A percentile compares a stretch with the other conserved stretches of the same genome.
phyloP scores from a whole-genome alignment of 2,888 invertebrate genomes.

The Plebejus anna region DNA sequence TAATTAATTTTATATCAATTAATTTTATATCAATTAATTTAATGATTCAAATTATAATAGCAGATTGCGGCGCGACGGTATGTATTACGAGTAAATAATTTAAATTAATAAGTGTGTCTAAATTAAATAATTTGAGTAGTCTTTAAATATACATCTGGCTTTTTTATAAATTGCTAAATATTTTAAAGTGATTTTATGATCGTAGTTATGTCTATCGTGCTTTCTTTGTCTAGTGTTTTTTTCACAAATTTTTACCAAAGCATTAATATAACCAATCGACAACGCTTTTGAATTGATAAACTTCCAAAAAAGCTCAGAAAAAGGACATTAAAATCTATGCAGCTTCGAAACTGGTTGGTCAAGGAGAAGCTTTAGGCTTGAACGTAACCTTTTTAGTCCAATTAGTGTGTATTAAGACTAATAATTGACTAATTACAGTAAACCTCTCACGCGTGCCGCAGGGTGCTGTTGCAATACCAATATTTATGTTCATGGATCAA shows the following conservation, averaged over 20 bases:
- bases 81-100: constrained; percentile 6
- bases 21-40: constrained; percentile 8
- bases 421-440: constrained; percentile 17
- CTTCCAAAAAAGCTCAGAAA: background rate
- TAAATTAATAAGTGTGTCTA: background rate
- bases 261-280: too few relatives aligned
- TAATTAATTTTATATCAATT: constrained; percentile 7
- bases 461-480: constrained; percentile 1
- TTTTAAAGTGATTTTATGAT: too few relatives aligned
- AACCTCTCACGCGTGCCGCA: constrained; percentile 10
- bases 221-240: too few relatives aligned
- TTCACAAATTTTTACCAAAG: too few relatives aligned
- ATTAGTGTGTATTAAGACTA: constrained; percentile 23
- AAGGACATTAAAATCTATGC: background rate
- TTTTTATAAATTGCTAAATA: too few relatives aligned
- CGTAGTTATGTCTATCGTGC: too few relatives aligned
- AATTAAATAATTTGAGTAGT: background rate
- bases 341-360: background rate
- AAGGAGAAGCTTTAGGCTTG: background rate
- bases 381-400: constrained; percentile 19
- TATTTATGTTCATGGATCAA: background rate
- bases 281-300: background rate
- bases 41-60: background rate
- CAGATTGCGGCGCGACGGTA: background rate
- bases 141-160: background rate